Percentiles rank a stretch among this genome's conserved stretches.
Conservation (phyloP, 2,888 invertebrate genomes). For the Isoperla grammatica region DNA sequence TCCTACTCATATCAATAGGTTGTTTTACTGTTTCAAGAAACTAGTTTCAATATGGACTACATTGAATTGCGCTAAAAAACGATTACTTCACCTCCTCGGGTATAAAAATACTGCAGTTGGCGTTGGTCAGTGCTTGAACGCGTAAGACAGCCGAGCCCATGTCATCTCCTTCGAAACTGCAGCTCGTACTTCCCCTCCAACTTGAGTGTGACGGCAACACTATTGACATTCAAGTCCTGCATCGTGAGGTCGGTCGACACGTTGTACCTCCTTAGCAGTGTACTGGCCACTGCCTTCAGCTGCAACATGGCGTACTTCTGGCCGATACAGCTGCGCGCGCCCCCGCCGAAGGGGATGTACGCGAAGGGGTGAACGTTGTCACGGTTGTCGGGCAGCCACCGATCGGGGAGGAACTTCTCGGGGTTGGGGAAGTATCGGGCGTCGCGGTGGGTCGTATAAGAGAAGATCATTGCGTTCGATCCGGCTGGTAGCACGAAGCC, state of each 20-base stretch:
- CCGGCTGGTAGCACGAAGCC: slow-evolving; percentile 21
- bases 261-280: slow-evolving; percentile 22
- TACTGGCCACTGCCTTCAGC: slow-evolving; percentile 29
- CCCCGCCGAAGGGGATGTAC: slow-evolving; percentile 30
- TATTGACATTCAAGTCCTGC: neutral
- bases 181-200: no score
- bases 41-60: no score
- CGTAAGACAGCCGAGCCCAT: no score
- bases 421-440: slow-evolving; percentile 26
- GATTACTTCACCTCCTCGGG: no score
- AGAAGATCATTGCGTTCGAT: slow-evolving; percentile 26
- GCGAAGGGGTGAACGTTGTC: slow-evolving; percentile 26
- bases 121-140: no score
- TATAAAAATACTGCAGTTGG: no score
- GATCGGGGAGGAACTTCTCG: slow-evolving; percentile 28
- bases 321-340: slow-evolving; percentile 31
- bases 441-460: slow-evolving; percentile 24
- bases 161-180: no score
- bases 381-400: slow-evolving; percentile 26
- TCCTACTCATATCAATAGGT: no score
- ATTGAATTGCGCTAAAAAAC: no score
- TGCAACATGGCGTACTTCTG: slow-evolving; percentile 32
- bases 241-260: slow-evolving; percentile 2
- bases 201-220: neutral
- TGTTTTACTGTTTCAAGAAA: no score